Evolutionary conservation across 2,888 invertebrate genomes (phyloP), one percentile per base, ranked within the genome.

Genomic region (Drosophila glabriapex): DNA sequence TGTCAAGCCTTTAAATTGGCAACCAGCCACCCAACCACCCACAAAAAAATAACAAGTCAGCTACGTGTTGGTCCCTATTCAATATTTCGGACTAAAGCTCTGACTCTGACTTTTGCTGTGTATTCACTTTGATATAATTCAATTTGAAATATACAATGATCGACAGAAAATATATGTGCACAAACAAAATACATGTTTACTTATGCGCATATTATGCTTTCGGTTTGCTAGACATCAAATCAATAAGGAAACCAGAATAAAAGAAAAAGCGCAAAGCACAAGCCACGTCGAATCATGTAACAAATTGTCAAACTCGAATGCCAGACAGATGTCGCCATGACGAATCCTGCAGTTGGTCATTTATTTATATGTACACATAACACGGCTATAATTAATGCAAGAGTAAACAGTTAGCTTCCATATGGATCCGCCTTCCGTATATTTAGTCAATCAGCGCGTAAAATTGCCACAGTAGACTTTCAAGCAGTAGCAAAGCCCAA

Each of bases 111-210:
- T 78, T 78, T 63, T 80, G 75, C 63, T 72, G 89, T 50, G 80
- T 62, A 80, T 79, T 79, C 74, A 59, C 58, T 72, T 71, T 62
- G 83, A 68, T 67, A 76, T 90, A 88, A 85, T 85, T 85, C 90
- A 89, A 89, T 88, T 89, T 74, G 52, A 55, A 74, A 65, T 67
- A 73, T 53, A 68, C 65, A 71, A 68, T 68, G 28, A 41, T 60
- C 56, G 54, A 49, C 50, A 61, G 28, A 39, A 67, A 37, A 52
- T 28, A 68, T 22, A 29, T 43, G 25, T 50, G n/a, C n/a, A 19
- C 22, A 25, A 46, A 25, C 46, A 25, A 16, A 25, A 46, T 46
- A 25, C 4, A 31, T 31, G 31, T 16, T 37, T 61, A 59, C 9
- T 54, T 70, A 39, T 60, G 56, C 14, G 59, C 71, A 43, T 37